Conservation (phyloP, 2,888 invertebrate species). For the Carpatolechia fugitivella region DNA sequence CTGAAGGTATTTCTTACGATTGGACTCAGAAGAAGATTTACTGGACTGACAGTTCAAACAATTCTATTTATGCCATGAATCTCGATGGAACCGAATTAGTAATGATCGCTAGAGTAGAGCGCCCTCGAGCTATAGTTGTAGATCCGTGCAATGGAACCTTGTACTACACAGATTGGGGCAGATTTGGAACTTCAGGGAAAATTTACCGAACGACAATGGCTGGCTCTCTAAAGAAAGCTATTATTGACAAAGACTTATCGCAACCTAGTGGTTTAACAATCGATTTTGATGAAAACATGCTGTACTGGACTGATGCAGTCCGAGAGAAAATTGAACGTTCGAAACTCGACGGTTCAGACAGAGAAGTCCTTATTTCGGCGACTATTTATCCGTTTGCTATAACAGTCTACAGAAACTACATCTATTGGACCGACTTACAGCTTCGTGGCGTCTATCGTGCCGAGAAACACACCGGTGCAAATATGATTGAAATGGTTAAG, state of each 20-base stretch:
- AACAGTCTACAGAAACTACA: constrained; percentile 92
- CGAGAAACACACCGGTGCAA: constrained; percentile 97
- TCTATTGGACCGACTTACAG: constrained; percentile 98
- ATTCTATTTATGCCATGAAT: constrained; percentile 97
- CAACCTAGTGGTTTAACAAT: constrained; percentile 98
- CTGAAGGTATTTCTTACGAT: constrained; percentile 96
- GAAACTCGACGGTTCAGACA: constrained; percentile 90
- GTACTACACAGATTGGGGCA: constrained; percentile 98
- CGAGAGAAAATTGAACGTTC: constrained; percentile 96
- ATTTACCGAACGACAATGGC: constrained; percentile 98
- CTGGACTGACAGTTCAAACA: constrained; percentile 98
- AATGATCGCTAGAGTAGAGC: constrained; percentile 95
- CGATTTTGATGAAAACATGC: constrained; percentile 94
- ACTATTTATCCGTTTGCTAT: constrained; percentile 98
- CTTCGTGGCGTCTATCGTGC: constrained; percentile 96
- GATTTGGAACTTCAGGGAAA: constrained; percentile 94
- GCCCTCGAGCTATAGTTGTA: constrained; percentile 96
- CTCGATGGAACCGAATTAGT: constrained; percentile 91
- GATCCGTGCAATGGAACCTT: constrained; percentile 98
- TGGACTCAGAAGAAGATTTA: constrained; percentile 99
- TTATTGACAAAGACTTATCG: constrained; percentile 93
- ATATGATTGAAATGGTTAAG: constrained; percentile 96
- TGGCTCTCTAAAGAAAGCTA: constrained; percentile 92
- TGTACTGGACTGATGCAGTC: constrained; percentile 99
- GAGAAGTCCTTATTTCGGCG: constrained; percentile 91